Base-by-base conservation (phyloP, 2,797 vertebrate genomes). In the Microchirus variegatus region DNA sequence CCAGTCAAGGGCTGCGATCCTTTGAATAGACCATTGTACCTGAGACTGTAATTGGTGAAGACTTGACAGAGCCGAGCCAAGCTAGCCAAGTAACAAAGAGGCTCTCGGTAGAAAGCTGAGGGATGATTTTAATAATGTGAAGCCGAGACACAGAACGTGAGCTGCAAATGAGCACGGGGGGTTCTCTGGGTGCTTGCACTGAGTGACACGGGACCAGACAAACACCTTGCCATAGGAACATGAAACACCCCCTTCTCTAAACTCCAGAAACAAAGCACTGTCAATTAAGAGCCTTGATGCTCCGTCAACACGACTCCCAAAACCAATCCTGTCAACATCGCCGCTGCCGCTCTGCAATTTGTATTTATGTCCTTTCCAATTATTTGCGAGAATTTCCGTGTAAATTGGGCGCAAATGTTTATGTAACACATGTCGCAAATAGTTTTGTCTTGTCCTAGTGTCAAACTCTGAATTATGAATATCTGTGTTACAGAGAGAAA, bases 51-150 rank as follows among this genome's bases (percentile, higher is more conserved):
- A 99, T 99, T 99, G 96, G 96, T 96, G 96, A 94, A 92, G 96
- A 94, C 93, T 96, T 97, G 96, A 98, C 97, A 97, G 95, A 95
- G 94, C 94, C 90, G 94, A 94, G 95, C 94, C 95, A 93, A 95
- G 95, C 93, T 95, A 94, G 95, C 95, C 92, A 91, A 94, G 95
- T 97, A 98, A 98, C 96, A 99, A 98, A 98, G 95, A 95, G 92
- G 92, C 94, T 94, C 94, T 94, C 93, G 95, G 94, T 94, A 91
- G 94, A 95, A 94, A 94, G 94, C 95, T 95, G 97, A 97, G 95
- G 96, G 95, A 96, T 95, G 95, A 99, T 99, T 98, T 98, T 98
- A 96, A 98, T 98, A 99, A 99, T 97, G 95, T 93, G 94, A 93
- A 93, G 92, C 93, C 90, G 93, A 94, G 93, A 94, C 88, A 90